A percentile compares a stretch with the other conserved stretches of the same genome.
Conservation (phyloP, 53 echinoderm and acorn worm species). For the Pentamera pediparva region DNA sequence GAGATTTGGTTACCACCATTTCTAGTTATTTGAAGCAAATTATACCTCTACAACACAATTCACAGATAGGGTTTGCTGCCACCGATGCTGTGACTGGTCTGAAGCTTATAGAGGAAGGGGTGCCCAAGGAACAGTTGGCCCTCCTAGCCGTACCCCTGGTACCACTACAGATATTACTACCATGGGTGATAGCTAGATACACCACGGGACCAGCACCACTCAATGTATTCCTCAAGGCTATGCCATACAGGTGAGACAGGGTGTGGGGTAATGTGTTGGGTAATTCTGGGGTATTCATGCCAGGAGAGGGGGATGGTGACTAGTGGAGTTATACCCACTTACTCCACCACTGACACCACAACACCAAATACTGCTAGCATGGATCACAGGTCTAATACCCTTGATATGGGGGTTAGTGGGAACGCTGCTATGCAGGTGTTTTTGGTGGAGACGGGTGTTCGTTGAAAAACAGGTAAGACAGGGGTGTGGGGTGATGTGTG, state of each 20-base stretch:
- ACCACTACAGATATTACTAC: slow-evolving; percentile 80
- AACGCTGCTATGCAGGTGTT: no score
- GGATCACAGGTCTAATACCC: no score
- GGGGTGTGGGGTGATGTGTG: no score
- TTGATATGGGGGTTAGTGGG: no score
- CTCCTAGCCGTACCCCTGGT: slow-evolving; percentile 77
- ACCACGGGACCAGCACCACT: slow-evolving; percentile 74
- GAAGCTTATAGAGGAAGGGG: slow-evolving; percentile 83
- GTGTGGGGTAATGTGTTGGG: no score
- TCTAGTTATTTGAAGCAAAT: not conserved
- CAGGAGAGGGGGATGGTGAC: no score
- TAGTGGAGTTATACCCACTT: no score
- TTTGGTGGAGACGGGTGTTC: no score
- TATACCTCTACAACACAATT: not conserved
- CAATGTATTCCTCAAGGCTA: slow-evolving; percentile 65
- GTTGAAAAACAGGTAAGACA: no score
- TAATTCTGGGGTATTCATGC: no score
- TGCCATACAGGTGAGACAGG: slow-evolving; percentile 77
- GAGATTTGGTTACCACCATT: not conserved
- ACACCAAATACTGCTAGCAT: no score
- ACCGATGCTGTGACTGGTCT: slow-evolving; percentile 76
- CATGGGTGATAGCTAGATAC: slow-evolving; percentile 89
- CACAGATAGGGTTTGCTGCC: slow-evolving; percentile 87
- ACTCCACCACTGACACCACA: no score
- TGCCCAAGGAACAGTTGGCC: slow-evolving; percentile 74